Percentiles rank a stretch among this genome's conserved stretches.
Conservation (phyloP, 2,113 vertebrate species). For the Pycnonotus jocosus region DNA sequence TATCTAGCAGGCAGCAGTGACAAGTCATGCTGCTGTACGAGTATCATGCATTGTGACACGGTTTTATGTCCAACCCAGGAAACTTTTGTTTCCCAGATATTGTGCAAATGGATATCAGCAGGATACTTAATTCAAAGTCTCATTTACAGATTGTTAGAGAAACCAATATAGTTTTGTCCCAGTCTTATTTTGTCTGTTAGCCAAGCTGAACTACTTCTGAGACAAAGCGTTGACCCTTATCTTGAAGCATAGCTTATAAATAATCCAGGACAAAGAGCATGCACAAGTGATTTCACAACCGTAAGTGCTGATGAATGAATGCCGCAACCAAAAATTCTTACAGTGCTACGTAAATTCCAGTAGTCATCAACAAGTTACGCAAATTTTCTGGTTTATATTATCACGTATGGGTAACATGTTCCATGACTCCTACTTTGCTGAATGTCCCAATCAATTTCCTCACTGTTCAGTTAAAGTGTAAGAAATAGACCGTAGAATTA, state of each 20-base stretch:
- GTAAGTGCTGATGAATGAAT: not conserved
- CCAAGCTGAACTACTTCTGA: not conserved
- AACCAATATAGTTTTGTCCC: not conserved
- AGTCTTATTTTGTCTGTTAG: not conserved
- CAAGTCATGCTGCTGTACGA: not conserved
- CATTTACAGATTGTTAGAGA: not conserved
- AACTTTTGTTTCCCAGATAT: not conserved
- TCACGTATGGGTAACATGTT: not conserved
- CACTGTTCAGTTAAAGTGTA: not conserved
- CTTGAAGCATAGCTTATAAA: not conserved
- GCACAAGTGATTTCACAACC: not conserved
- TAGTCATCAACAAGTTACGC: slow-evolving; percentile 8
- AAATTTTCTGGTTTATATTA: slow-evolving; percentile 53
- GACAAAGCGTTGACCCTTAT: not conserved
- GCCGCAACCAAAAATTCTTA: slow-evolving; percentile 41
- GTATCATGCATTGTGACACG: not conserved
- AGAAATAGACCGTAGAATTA: not conserved
- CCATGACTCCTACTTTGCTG: not conserved
- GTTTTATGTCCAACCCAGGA: not conserved
- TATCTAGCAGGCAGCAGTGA: not conserved
- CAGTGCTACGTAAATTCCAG: slow-evolving; percentile 1
- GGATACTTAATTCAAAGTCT: not conserved
- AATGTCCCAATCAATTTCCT: not conserved
- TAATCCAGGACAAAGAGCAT: not conserved
- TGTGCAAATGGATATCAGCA: not conserved